Percentiles rank a stretch among this genome's conserved stretches.
These are phyloP conservation scores for Pecten maximus DNA, from an alignment of 2,888 invertebrate genomes.

Conservation along the genomic window DNA sequence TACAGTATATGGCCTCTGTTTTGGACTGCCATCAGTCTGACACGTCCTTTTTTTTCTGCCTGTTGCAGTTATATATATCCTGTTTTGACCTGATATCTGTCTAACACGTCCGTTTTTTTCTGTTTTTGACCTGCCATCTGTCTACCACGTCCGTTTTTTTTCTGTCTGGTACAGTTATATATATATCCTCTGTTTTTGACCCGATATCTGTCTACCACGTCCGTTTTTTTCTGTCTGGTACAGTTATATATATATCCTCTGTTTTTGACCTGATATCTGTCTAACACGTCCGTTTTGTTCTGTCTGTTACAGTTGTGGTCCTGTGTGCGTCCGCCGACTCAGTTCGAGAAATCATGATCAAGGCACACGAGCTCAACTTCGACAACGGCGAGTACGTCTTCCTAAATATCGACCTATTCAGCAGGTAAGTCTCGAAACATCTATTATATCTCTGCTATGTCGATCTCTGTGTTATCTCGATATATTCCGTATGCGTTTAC, in stretches of 20 bases:
- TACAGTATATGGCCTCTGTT: too few relatives aligned
- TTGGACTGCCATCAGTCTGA: too few relatives aligned
- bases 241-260: slow-evolving; percentile 82
- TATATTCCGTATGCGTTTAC: too few relatives aligned
- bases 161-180: slow-evolving; percentile 83
- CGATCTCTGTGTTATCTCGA: not conserved
- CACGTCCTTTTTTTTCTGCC: slow-evolving; percentile 52
- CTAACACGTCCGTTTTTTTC: not conserved
- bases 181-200: too few relatives aligned
- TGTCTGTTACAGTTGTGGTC: slow-evolving; percentile 90
- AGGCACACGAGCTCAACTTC: slow-evolving; percentile 97
- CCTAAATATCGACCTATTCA: slow-evolving; percentile 98
- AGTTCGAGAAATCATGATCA: slow-evolving; percentile 95
- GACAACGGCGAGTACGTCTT: slow-evolving; percentile 98
- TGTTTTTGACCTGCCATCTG: too few relatives aligned
- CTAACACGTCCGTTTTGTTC: not conserved
- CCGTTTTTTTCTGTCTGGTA: slow-evolving; percentile 76
- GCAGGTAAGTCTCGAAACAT: slow-evolving; percentile 93
- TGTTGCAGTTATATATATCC: slow-evolving; percentile 83
- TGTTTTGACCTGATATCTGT: not conserved
- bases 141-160: too few relatives aligned
- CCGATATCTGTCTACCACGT: too few relatives aligned
- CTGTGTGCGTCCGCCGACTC: slow-evolving; percentile 95
- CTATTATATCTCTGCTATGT: too few relatives aligned
- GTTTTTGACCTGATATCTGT: not conserved